Evolutionary conservation across 2,888 invertebrate species (phyloP).

Genomic region (Abrostola triplasia): DNA sequence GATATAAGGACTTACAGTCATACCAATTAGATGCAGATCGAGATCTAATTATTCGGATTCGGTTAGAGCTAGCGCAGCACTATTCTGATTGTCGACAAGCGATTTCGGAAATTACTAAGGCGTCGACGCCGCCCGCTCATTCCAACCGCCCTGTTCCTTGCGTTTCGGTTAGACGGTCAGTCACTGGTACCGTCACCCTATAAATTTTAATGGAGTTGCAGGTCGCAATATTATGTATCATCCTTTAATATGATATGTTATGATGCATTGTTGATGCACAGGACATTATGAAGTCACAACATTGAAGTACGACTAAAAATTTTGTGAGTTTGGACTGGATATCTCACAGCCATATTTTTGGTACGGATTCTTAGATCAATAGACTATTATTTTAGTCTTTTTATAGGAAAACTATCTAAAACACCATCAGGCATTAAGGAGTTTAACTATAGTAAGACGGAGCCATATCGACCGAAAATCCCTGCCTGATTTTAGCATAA

Average conservation of each 20-base stretch:
- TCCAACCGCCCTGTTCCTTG: constrained; percentile 69
- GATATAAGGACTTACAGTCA: constrained; percentile 66
- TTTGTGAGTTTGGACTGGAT: too few species aligned
- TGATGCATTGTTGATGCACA: constrained; percentile 4
- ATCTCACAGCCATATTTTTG: too few species aligned
- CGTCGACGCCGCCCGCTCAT: constrained; percentile 72
- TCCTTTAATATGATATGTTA: constrained; percentile 22
- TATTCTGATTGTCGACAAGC: constrained; percentile 85
- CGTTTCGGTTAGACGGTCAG: constrained; percentile 75
- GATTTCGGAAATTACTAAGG: constrained; percentile 88
- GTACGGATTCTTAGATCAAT: background rate
- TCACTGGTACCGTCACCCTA: constrained; percentile 69
- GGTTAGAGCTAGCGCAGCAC: constrained; percentile 76
- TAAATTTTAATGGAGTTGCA: constrained; percentile 65
- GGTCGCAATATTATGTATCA: constrained; percentile 33
- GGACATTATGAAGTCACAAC: too few species aligned
- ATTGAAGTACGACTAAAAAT: too few species aligned
- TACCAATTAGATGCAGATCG: constrained; percentile 82
- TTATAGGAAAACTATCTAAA: background rate
- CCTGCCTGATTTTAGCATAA: constrained; percentile 77
- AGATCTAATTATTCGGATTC: constrained; percentile 85
- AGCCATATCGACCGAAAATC: constrained; percentile 77
- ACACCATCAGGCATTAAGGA: constrained; percentile 22
- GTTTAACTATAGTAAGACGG: constrained; percentile 33
- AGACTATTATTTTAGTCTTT: background rate